Evolutionary conservation across 2,113 vertebrate species (phyloP).

Genomic region (Egretta garzetta): DNA sequence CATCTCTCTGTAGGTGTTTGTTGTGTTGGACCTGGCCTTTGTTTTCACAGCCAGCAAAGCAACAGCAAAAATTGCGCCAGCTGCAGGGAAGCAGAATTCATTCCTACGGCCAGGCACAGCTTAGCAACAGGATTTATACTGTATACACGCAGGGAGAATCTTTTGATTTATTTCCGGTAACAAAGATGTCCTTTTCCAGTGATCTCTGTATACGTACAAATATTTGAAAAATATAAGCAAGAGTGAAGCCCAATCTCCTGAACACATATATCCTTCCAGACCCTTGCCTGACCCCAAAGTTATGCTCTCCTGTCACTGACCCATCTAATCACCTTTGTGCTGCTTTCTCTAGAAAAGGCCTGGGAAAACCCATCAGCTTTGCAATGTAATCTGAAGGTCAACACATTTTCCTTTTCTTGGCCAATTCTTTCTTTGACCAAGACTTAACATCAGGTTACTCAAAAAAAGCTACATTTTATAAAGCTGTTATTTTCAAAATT

Average conservation of each 20-base stretch:
- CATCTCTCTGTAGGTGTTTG: not conserved
- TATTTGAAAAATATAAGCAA: conserved; percentile 17
- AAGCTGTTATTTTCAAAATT: not conserved
- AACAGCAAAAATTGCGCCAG: not conserved
- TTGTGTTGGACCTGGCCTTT: conserved; percentile 3
- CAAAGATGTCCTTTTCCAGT: not conserved
- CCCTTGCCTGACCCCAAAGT: conserved; percentile 48
- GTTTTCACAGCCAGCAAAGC: conserved; percentile 1
- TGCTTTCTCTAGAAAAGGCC: conserved; percentile 34
- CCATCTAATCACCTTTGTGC: conserved; percentile 56
- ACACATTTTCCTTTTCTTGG: conserved; percentile 16
- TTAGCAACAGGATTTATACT: conserved; percentile 19
- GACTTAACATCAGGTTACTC: not conserved
- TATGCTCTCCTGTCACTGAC: conserved; percentile 30
- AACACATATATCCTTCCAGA: conserved; percentile 27
- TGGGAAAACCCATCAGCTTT: conserved; percentile 44
- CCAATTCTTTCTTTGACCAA: conserved; percentile 14
- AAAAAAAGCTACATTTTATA: not conserved
- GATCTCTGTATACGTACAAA: not conserved
- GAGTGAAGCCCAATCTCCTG: not conserved
- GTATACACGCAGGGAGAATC: not conserved
- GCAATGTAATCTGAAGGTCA: conserved; percentile 41
- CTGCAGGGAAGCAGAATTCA: not conserved
- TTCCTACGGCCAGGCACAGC: not conserved
- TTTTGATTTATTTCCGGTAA: conserved; percentile 29